Base-by-base conservation (phyloP, 2,888 invertebrate genomes). In the Criorhina ranunculi region DNA sequence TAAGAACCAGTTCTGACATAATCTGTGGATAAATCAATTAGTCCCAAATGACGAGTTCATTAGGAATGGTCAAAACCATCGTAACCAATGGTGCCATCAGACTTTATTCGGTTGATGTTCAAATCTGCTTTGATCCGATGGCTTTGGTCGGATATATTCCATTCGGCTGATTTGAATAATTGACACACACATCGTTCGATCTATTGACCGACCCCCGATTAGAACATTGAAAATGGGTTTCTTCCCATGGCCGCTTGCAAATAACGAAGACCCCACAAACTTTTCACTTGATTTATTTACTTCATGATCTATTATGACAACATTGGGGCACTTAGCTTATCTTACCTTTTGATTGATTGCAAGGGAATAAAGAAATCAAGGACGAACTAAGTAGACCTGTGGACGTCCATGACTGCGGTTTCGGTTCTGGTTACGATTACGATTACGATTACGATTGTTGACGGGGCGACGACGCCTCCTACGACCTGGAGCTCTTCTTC, bases 11-110 rank as follows among this genome's bases (percentile, higher is more conserved):
- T 66, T 44, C 66, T 40, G 40, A 76, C 59, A 85, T 75, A 79
- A 75, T 80, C 79, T 80, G 80, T 80, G 85, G 62, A 79, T 59
- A 79, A 85, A 85, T 85, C 85, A 85, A 85, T 85, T 85, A 79
- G 85, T 79, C 73, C 69, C 85, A 70, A 79, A 76, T 80, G 80
- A 85, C 66, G 60, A 66, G 75, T 85, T 85, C 80, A 85, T 85
- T 80, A 85, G 79, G 44, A 85, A 64, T 70, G 80, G 75, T 59
- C 69, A 53, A 75, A 73, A 78, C 60, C 72, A 78, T 78, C 57
- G 59, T 53, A 62, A 80, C 82, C 82, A 60, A 37, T 77, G 55
- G 59, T 66, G 49, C 73, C 62, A 73, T 64, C 62, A 46, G 53
- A 44, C 29, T 72, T 49, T 55, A 42, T 40, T 73, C 55, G 42